Percentiles rank a stretch among this genome's conserved stretches.
Evolutionary conservation across 2,888 invertebrate species (phyloP).

Genomic region (Linnaemya tessellans): DNA sequence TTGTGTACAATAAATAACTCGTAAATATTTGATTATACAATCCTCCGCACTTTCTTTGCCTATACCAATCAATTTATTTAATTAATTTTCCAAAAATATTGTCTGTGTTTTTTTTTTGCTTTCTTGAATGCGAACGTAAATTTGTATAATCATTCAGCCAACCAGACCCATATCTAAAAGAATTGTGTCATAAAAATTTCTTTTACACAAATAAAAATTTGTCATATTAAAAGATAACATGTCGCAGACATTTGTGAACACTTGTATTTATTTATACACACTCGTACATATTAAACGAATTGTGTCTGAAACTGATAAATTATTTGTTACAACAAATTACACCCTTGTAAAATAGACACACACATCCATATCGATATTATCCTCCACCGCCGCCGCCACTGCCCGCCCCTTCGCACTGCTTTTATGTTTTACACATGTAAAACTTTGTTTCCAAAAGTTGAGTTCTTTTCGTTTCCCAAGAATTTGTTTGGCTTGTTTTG

Average conservation of each 20-base stretch:
- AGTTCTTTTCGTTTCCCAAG: not conserved
- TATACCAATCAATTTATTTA: constrained; percentile 7
- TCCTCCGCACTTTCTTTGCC: not conserved
- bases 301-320: constrained; percentile 65
- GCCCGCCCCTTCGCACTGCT: not conserved
- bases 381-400: constrained; percentile 1
- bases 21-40: constrained; percentile 1
- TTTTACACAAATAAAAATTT: constrained; percentile 70
- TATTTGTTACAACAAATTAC: constrained; percentile 67
- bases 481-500: constrained; percentile 2
- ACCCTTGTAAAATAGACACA: constrained; percentile 59
- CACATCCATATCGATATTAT: constrained; percentile 35
- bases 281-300: not conserved
- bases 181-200: constrained; percentile 66
- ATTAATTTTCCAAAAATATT: not conserved
- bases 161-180: constrained; percentile 54
- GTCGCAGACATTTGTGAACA: constrained; percentile 29
- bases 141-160: constrained; percentile 9
- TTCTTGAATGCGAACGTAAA: constrained; percentile 23
- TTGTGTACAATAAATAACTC: constrained; percentile 6
- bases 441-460: constrained; percentile 57
- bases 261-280: not conserved
- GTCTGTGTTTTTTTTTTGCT: constrained; percentile 41
- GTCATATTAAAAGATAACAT: constrained; percentile 50
- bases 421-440: not conserved